Percentiles rank a stretch among this genome's conserved stretches.
phyloP scores from a whole-genome alignment of 2,888 invertebrate species.

The Cataglyphis albicans region DNA sequence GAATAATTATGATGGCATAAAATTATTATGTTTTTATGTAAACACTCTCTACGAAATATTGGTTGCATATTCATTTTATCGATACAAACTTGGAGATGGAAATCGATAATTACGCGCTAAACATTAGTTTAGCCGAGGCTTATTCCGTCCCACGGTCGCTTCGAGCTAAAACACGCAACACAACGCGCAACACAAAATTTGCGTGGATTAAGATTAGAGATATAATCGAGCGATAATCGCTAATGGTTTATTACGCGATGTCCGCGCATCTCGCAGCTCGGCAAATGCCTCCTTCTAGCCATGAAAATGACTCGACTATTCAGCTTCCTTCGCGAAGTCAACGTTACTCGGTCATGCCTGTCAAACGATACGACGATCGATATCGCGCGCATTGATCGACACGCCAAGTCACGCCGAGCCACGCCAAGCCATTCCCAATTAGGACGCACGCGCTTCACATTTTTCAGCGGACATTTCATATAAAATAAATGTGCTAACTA shows the following conservation, averaged over 20 bases:
- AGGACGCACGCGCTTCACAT: constrained; percentile 79
- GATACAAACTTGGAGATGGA: constrained; percentile 1
- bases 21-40: not conserved
- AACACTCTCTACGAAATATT: not conserved
- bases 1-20: not conserved
- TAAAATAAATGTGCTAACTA: constrained; percentile 81
- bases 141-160: constrained; percentile 25
- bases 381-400: constrained; percentile 70
- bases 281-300: constrained; percentile 18
- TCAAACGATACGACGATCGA: constrained; percentile 65
- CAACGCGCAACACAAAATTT: constrained; percentile 25
- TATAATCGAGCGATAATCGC: constrained; percentile 41
- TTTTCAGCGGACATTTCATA: constrained; percentile 73
- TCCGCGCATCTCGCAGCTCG: constrained; percentile 28
- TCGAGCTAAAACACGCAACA: constrained; percentile 25
- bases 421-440: constrained; percentile 70
- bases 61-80: not conserved
- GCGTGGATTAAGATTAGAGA: constrained; percentile 49
- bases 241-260: constrained; percentile 49
- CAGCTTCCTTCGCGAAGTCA: constrained; percentile 56
- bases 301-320: constrained; percentile 50
- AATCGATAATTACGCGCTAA: constrained; percentile 27
- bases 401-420: constrained; percentile 54
- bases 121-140: constrained; percentile 11
- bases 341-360: constrained; percentile 72